Base-by-base conservation (phyloP, 1,140 invertebrate species). In the Aethina tumida region DNA sequence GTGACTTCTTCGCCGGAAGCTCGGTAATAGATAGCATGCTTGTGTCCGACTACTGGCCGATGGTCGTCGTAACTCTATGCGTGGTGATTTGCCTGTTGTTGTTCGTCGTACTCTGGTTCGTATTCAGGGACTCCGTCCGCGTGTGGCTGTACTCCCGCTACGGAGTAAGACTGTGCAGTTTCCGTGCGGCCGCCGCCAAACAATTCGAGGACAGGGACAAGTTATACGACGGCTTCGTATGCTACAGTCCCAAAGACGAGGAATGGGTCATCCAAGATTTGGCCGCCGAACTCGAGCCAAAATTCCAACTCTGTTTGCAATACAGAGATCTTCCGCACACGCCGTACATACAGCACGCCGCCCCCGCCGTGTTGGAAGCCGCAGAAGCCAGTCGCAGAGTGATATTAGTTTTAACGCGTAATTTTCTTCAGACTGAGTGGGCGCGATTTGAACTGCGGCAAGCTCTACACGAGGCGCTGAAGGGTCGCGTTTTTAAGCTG, bases 221-320 rank as follows among this genome's bases (percentile, higher is more conserved):
- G 50, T 65, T 89, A 7, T 95, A 90, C 63, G 93, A 96, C 58
- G 89, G 85, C 21, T 94, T 92, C 61, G 79, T 96, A 3, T 81
- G 88, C 41, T 94, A 96, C 65, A 90, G 86, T 42, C 83, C 86
- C 12, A 88, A 91, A 62, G 91, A 96, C 63, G 85, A 92, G 53
- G 79, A 89, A 55, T 89, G 91, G 56, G 83, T 94, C 0, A 67
- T 84, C 16, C 81, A 88, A 47, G 83, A 81, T 5, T 69, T 96
- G 24, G 82, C 81, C 2, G 77, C 77, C 2, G 84, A 90, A 51
- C 61, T 97, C 31, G 91, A 97, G 60, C 79, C 83, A 40, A 78
- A 75, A 2, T 88, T 89, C 44, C 75, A 88, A 26, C 71, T 96
- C 12, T 95, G 90, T 60, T 73, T 97, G 8, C 84, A 89, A 58